These are phyloP conservation scores for Calameuta pallipes DNA, from an alignment of 2,888 invertebrate species.

Conservation along the genomic window DNA sequence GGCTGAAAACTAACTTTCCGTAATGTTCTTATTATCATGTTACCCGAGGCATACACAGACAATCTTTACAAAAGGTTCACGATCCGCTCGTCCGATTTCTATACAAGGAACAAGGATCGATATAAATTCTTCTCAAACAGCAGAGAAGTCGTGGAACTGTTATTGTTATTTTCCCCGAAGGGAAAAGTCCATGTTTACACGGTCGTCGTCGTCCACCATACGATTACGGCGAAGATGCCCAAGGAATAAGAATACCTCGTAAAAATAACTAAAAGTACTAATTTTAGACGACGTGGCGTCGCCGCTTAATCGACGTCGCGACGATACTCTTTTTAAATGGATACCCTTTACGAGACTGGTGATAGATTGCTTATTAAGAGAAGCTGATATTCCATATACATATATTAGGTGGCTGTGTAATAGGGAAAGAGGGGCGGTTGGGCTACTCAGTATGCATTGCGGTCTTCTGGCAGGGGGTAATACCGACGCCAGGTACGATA, in stretches of 20 bases:
- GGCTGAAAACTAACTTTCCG: background rate
- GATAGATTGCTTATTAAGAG: conserved; percentile 57
- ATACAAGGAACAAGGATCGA: background rate
- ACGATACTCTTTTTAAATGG: background rate
- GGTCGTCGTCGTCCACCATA: background rate
- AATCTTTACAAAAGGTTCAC: background rate
- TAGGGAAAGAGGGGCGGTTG: conserved; percentile 48
- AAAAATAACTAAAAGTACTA: background rate
- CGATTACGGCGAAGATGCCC: background rate
- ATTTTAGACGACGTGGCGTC: background rate
- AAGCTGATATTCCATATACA: conserved; percentile 50
- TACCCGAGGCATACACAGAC: background rate
- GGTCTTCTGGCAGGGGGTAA: conserved; percentile 56
- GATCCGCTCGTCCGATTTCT: background rate
- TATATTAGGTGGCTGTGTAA: conserved; percentile 59
- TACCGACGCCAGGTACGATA: conserved; percentile 31
- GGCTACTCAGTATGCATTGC: conserved; percentile 65
- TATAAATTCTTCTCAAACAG: background rate
- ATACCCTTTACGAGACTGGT: conserved; percentile 11
- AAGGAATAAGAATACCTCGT: background rate
- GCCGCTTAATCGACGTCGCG: background rate
- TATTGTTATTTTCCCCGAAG: background rate
- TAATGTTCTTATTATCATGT: background rate
- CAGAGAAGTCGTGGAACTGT: background rate
- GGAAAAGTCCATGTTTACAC: background rate